A percentile compares a stretch with the other conserved stretches of the same genome.
phyloP scores from a whole-genome alignment of 2,113 vertebrate genomes.

The Oreochromis tanganicae region DNA sequence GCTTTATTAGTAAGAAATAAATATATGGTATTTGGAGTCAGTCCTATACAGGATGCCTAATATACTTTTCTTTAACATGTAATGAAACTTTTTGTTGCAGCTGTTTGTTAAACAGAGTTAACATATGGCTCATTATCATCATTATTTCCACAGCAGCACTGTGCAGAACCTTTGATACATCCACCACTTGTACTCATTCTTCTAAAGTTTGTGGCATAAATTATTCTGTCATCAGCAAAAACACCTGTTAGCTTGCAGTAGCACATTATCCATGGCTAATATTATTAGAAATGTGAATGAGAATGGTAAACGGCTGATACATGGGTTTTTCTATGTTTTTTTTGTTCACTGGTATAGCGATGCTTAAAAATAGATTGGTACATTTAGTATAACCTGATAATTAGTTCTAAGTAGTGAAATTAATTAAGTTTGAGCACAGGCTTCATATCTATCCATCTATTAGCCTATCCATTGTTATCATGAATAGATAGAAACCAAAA shows the following conservation, averaged over 20 bases:
- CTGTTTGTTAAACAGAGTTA: not conserved
- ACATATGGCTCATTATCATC: not conserved
- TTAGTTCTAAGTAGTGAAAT: not conserved
- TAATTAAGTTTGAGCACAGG: not conserved
- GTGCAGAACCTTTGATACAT: not conserved
- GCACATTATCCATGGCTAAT: not conserved
- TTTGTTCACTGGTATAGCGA: not conserved
- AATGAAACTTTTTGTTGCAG: not conserved
- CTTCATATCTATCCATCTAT: not conserved
- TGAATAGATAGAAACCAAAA: not conserved
- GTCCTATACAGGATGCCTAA: not conserved
- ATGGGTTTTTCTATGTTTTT: not conserved
- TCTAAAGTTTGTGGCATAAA: not conserved
- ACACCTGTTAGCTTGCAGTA: not conserved
- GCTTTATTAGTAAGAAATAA: not conserved
- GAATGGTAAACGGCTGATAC: rapidly evolving
- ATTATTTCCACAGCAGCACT: not conserved
- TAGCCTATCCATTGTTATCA: not conserved
- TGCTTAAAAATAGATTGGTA: not conserved
- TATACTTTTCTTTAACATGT: not conserved
- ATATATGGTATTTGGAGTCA: too few relatives aligned
- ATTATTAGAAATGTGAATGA: not conserved
- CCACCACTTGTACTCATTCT: not conserved
- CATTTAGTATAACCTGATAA: not conserved
- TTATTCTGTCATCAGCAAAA: not conserved